Conservation (phyloP, 2,797 vertebrate species). For the Mormyrus hasselquistii region DNA sequence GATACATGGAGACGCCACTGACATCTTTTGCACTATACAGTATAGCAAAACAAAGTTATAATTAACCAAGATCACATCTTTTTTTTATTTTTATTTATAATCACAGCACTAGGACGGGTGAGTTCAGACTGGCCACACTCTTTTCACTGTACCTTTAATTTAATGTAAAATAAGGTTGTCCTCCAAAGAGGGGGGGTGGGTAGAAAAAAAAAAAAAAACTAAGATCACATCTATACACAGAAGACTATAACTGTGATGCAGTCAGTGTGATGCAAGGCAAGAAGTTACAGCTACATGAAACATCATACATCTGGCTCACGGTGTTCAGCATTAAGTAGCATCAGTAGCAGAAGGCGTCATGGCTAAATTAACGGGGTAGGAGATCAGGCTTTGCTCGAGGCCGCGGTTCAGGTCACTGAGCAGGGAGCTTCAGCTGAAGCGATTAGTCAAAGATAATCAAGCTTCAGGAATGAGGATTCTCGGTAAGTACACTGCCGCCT, state of each 20-base stretch:
- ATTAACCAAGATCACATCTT: neutral
- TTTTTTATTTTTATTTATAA: too few relatives aligned
- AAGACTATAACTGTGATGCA: neutral
- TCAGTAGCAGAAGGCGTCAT: neutral
- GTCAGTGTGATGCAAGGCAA: neutral
- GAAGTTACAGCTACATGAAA: neutral
- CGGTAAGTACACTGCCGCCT: neutral
- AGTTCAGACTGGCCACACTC: too few relatives aligned
- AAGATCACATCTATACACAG: neutral
- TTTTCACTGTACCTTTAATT: too few relatives aligned
- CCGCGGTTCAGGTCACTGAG: neutral
- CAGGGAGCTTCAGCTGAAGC: neutral
- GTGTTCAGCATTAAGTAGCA: neutral
- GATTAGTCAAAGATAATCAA: neutral
- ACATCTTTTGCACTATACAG: neutral
- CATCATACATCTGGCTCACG: neutral
- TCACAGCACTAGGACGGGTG: too few relatives aligned
- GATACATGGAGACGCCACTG: neutral
- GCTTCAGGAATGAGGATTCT: neutral
- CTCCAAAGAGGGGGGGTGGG: too few relatives aligned
- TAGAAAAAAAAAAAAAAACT: neutral
- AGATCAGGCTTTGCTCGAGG: neutral
- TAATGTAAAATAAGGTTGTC: too few relatives aligned
- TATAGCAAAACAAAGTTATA: neutral
- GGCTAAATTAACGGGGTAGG: neutral